A percentile compares a stretch with the other conserved stretches of the same genome.
These are phyloP conservation scores for Megaceryle torquata DNA, from an alignment of 2,113 vertebrate species.

Conservation along the genomic window DNA sequence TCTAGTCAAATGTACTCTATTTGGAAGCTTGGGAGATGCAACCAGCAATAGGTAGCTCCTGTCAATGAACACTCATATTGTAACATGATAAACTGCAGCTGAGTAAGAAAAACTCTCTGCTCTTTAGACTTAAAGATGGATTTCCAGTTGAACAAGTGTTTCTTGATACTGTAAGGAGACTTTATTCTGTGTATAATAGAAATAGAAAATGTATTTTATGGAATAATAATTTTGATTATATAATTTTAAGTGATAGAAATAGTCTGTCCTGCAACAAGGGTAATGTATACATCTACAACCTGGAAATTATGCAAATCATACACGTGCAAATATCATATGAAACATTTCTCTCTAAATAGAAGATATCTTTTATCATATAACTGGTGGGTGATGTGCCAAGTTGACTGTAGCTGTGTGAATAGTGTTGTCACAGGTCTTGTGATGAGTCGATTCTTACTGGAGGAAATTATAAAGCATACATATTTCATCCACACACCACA, in stretches of 20 bases:
- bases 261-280: background rate
- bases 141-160: background rate
- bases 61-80: background rate
- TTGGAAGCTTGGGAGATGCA: background rate
- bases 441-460: background rate
- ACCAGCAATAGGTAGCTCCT: background rate
- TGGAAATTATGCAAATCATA: background rate
- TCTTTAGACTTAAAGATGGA: background rate
- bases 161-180: background rate
- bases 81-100: background rate
- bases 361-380: background rate
- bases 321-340: background rate
- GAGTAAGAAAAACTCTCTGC: background rate
- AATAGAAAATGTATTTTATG: background rate
- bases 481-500: slow-evolving; percentile 6
- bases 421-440: background rate
- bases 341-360: background rate
- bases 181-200: background rate
- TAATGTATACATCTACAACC: background rate
- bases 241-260: background rate
- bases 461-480: background rate
- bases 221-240: background rate
- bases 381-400: background rate
- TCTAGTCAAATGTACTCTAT: background rate
- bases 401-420: background rate